A percentile compares a stretch with the other conserved stretches of the same genome.
phyloP scores from a whole-genome alignment of 2,888 invertebrate genomes.

The Piscicola geometra region DNA sequence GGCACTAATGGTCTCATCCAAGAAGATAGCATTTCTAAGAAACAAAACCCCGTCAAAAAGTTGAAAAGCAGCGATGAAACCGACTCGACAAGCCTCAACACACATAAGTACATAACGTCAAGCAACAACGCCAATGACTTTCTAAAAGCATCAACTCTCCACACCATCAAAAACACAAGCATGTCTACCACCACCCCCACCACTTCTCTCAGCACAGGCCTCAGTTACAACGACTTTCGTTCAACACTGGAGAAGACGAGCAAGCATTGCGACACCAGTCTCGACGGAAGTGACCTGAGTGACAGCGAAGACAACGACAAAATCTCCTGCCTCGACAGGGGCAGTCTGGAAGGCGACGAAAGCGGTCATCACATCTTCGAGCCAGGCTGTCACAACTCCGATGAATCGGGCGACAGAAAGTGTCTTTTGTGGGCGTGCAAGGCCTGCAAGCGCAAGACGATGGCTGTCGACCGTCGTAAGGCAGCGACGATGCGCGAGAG shows the following conservation, averaged over 20 bases:
- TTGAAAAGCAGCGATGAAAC: background rate
- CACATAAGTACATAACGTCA: background rate
- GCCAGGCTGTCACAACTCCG: slow-evolving; percentile 53
- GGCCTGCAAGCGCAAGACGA: slow-evolving; percentile 85
- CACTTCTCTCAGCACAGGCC: background rate
- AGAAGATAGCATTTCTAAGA: background rate
- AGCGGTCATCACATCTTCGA: slow-evolving; percentile 56
- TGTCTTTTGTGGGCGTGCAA: slow-evolving; percentile 96
- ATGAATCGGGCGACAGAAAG: slow-evolving; percentile 60
- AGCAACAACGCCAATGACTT: background rate
- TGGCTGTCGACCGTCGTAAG: slow-evolving; percentile 88
- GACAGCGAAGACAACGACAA: slow-evolving; percentile 35
- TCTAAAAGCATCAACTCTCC: background rate
- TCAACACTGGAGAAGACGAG: background rate
- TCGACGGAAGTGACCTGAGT: slow-evolving; percentile 29
- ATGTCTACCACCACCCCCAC: background rate
- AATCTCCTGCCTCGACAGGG: background rate
- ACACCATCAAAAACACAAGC: background rate
- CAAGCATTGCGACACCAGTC: slow-evolving; percentile 17
- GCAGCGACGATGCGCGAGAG: slow-evolving; percentile 93
- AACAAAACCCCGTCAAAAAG: background rate
- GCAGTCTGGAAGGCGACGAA: slow-evolving; percentile 42
- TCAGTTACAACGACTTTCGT: background rate
- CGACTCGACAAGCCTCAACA: background rate
- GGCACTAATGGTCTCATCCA: too few species aligned